Base-by-base conservation (phyloP, 2,888 invertebrate genomes). In the Callinectes sapidus region DNA sequence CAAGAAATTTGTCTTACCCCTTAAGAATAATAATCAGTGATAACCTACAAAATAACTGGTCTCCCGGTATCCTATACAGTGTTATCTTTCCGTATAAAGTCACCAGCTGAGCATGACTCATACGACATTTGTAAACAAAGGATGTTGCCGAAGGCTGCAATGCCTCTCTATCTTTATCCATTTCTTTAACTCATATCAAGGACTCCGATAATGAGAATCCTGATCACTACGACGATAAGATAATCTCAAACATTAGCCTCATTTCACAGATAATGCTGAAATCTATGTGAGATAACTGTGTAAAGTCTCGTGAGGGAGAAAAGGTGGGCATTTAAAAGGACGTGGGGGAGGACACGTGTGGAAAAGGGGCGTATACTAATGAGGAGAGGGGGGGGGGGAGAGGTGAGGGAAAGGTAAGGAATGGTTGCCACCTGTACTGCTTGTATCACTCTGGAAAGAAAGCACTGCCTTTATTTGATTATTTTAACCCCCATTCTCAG, bases 61-160 rank as follows among this genome's bases (percentile, higher is more conserved):
- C 16, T 54, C 13, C 23, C 6, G 16, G 48, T 54, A 23, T 14
- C 14, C 0, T 23, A 42, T 3, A 13, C n/a, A 0, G 28, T 54
- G 1, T 87, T 54, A n/a, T 87, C 16, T 28, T 10, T 87, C 54
- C 28, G 42, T 54, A 13, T 10, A n/a, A 39, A 54, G n/a, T 87
- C 23, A 87, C 87, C 87, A 87, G 87, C 87, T 87, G 87, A 87
- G 42, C 35, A 35, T 87, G 48, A 87, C 35, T 87, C 87, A 87
- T 48, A 0, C 23, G 87, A 87, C 87, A 87, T 87, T 42, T 88
- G 88, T 88, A 54, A 54, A 32, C 61, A 88, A 88, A 35, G 35
- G 28, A 32, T 8, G 32, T 87, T 35, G 81, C 81, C 81, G 35
- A 39, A 54, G 28, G n/a, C 13, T 77, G 18, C 6, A 2, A 8